Evolutionary conservation across 2,888 invertebrate species (phyloP), one percentile per base, ranked within the genome.

Genomic region (Rosalia funebris): DNA sequence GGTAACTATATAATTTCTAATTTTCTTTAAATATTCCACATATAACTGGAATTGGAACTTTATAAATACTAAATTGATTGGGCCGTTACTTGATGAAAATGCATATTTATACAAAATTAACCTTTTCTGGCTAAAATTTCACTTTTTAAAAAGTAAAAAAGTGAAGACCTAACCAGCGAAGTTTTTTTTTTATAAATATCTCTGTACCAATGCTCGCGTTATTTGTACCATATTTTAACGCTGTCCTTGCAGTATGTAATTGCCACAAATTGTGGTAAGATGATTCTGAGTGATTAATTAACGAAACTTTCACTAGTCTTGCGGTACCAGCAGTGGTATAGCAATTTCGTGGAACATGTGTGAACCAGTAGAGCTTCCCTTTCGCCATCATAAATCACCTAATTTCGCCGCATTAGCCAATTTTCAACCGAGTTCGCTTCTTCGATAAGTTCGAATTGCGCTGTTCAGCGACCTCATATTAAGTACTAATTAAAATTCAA

Each of bases 401-500:
- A 54, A 57, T 54, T 60, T 44, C 34, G 25, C 44, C 42, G 47
- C 53, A 34, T 32, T 47, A 47, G 44, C 41, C 53, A 53, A 60
- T 63, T 58, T 52, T 46, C 46, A 39, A 31, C 36, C 47, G 15
- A 47, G 32, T 34, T 46, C 61, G 42, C 45, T 25, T 16, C 47
- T 44, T 52, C 50, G 56, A 60, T 52, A 41, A 52, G 57, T 57
- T 57, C 53, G 39, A 55, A 55, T 54, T 34, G 37, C 47, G 37
- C 50, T 32, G 20, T 55, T 48, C 39, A n/a, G 53, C 54, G 53
- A 42, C 57, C 65, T 63, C 64, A 59, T 66, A 67, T 68, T 65
- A 69, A 75, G 75, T 75, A 74, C 75, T 79, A 79, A 79, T 79
- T 79, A 79, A 79, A 79, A 79, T 79, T 77, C 78, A 76, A 75